These are phyloP conservation scores for Actias luna DNA, from an alignment of 2,888 invertebrate species.

Conservation along the genomic window DNA sequence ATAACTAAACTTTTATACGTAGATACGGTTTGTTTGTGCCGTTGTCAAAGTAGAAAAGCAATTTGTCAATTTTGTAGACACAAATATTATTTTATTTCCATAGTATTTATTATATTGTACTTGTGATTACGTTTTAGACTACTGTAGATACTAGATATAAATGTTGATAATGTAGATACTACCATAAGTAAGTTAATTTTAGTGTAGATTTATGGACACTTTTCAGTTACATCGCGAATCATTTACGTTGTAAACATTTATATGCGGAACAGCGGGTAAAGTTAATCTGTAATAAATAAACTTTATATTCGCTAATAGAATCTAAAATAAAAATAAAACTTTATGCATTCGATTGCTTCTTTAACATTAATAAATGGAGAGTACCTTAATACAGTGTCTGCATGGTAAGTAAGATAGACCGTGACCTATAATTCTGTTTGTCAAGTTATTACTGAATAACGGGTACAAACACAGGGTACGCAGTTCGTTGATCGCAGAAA, in stretches of 20 bases:
- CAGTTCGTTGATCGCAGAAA: conserved; percentile 26
- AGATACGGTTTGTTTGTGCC: not conserved
- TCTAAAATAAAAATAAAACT: conserved; percentile 50
- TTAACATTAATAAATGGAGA: conserved; percentile 41
- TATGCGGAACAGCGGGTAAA: too few relatives aligned
- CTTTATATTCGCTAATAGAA: conserved; percentile 45
- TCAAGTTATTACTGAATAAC: conserved; percentile 46
- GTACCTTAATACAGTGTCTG: conserved; percentile 39
- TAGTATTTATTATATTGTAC: too few relatives aligned
- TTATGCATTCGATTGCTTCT: conserved; percentile 39
- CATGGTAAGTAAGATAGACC: conserved; percentile 39
- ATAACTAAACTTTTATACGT: not conserved
- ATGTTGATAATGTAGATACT: too few relatives aligned
- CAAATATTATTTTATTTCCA: too few relatives aligned
- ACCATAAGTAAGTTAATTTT: too few relatives aligned
- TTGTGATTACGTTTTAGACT: too few relatives aligned
- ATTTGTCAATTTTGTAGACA: not conserved
- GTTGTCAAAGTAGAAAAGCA: not conserved
- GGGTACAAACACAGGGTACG: conserved; percentile 35
- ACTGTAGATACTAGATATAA: too few relatives aligned
- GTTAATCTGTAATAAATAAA: conserved; percentile 18
- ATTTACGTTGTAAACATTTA: too few relatives aligned
- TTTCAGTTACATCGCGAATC: too few relatives aligned
- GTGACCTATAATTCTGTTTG: conserved; percentile 44
- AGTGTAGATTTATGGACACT: too few relatives aligned